Evolutionary conservation across 2,113 vertebrate genomes (phyloP).

Genomic region (Callionymus lyra): DNA sequence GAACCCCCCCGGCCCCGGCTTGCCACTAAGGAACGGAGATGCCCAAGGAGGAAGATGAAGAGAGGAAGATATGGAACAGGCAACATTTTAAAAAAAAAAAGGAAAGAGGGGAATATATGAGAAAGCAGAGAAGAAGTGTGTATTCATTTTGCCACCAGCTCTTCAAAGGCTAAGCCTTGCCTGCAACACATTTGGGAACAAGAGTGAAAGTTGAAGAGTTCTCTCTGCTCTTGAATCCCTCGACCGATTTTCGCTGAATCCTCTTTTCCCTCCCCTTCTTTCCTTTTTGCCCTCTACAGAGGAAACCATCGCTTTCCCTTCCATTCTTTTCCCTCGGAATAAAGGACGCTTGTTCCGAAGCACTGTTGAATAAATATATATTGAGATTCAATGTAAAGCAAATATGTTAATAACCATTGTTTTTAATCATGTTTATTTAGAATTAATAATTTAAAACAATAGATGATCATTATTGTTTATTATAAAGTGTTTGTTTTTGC

Average conservation of each 20-base stretch:
- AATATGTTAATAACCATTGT: too few species aligned
- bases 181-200: conserved; percentile 64
- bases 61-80: conserved; percentile 24
- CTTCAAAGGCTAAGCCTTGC: conserved; percentile 63
- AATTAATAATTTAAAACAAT: too few species aligned
- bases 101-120: conserved; percentile 21
- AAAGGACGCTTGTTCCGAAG: too few species aligned
- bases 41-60: conserved; percentile 59
- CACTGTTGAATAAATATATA: too few species aligned
- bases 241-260: conserved; percentile 52
- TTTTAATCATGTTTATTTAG: too few species aligned
- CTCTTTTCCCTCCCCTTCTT: conserved; percentile 23
- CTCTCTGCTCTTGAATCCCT: conserved; percentile 32
- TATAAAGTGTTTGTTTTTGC: too few species aligned
- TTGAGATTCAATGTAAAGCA: too few species aligned
- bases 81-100: conserved; percentile 18
- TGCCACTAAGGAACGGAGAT: conserved; percentile 61
- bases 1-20: conserved; percentile 53
- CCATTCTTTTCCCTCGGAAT: conserved; percentile 3
- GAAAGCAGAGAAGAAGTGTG: conserved; percentile 25
- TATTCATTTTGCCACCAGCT: conserved; percentile 64
- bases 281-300: too few species aligned
- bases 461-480: too few species aligned
- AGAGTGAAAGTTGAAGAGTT: conserved; percentile 65
- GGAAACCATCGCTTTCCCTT: not conserved